Conservation (phyloP, 2,113 vertebrate species). For the Marcusenius ussheri region DNA sequence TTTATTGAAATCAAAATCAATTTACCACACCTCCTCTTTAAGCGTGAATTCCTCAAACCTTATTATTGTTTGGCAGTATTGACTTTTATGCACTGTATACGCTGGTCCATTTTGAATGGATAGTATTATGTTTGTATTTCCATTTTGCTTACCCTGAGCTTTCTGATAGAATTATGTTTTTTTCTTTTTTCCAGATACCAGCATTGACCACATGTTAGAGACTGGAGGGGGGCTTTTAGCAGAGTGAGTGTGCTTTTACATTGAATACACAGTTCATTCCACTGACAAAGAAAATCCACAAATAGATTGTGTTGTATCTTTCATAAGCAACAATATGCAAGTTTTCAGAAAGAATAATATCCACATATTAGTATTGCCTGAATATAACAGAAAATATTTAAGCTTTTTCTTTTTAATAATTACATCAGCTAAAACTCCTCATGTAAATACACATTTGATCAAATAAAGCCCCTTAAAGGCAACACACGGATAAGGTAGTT, state of each 20-base stretch:
- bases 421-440: neutral
- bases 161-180: neutral
- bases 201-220: slow-evolving; percentile 50
- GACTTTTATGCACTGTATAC: neutral
- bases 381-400: neutral
- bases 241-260: slow-evolving; percentile 50
- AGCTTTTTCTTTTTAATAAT: neutral
- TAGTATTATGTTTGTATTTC: no score
- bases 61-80: neutral
- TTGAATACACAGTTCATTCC: neutral
- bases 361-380: neutral
- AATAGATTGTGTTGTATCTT: neutral
- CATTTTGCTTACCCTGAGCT: neutral
- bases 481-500: neutral
- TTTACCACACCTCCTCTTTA: neutral
- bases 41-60: neutral
- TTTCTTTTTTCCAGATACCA: slow-evolving; percentile 38
- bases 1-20: neutral
- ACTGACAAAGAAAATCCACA: neutral
- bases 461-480: neutral
- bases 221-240: slow-evolving; percentile 50
- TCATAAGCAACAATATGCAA: neutral
- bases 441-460: neutral
- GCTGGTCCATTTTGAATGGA: neutral
- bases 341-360: neutral